A percentile compares a stretch with the other conserved stretches of the same genome.
Evolutionary conservation across 2,113 vertebrate species (phyloP).

Genomic region (Lepisosteus oculatus): DNA sequence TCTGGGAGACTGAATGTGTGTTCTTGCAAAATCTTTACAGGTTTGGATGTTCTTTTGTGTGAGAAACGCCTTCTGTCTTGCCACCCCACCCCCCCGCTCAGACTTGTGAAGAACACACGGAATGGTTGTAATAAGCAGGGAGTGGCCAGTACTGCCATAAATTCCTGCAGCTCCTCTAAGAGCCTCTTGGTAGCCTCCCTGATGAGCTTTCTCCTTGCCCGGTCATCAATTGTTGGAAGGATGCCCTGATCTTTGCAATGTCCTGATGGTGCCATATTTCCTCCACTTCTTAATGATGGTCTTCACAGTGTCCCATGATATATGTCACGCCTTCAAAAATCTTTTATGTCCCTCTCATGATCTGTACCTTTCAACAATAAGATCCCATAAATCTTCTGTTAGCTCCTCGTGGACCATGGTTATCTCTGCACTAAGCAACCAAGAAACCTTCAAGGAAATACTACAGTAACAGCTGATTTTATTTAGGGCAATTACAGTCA

Average conservation of each 20-base stretch:
- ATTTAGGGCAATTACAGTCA: background rate
- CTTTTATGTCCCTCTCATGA: slow-evolving; percentile 11
- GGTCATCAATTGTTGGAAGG: slow-evolving; percentile 7
- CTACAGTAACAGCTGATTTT: slow-evolving; percentile 13
- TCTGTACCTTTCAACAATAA: background rate
- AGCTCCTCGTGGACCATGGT: background rate
- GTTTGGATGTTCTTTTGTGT: background rate
- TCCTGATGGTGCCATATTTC: background rate
- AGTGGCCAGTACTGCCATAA: slow-evolving; percentile 7
- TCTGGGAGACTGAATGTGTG: slow-evolving; percentile 1
- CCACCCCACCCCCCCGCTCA: background rate
- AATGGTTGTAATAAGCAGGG: slow-evolving; percentile 11
- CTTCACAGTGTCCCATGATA: slow-evolving; percentile 4
- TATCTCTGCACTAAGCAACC: background rate
- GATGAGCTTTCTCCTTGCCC: slow-evolving; percentile 1
- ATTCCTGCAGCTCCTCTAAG: slow-evolving; percentile 5
- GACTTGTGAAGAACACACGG: background rate
- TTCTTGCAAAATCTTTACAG: background rate
- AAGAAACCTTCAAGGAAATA: background rate
- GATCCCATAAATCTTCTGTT: background rate
- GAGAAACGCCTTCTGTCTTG: background rate
- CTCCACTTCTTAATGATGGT: background rate
- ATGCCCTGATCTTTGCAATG: slow-evolving; percentile 6
- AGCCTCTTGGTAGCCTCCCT: slow-evolving; percentile 11
- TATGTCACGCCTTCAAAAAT: background rate